Conservation (phyloP, 2,797 vertebrate genomes). For the Ctenopoma multispine region DNA sequence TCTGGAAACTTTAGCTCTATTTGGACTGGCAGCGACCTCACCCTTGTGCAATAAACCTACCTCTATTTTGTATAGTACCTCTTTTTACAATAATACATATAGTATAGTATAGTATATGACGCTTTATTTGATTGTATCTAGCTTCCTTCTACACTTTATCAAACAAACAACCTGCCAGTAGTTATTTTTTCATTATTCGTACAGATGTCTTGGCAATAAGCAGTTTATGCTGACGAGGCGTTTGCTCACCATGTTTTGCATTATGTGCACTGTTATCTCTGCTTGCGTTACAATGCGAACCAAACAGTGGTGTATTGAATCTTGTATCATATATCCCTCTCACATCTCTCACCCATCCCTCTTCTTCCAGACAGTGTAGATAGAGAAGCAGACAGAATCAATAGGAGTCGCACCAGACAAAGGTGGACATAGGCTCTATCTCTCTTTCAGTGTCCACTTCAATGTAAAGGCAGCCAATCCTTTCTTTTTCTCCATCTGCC, state of each 20-base stretch:
- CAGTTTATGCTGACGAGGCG: background rate
- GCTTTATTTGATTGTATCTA: background rate
- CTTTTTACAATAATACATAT: background rate
- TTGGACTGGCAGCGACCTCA: conserved; percentile 28
- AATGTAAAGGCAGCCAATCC: background rate
- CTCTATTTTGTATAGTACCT: background rate
- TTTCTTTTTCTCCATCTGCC: background rate
- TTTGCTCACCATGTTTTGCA: background rate
- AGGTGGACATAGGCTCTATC: conserved; percentile 24
- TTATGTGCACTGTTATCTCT: background rate
- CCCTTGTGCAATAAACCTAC: conserved; percentile 22
- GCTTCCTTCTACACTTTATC: background rate
- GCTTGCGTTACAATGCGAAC: background rate
- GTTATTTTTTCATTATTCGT: background rate
- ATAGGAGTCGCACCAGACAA: conserved; percentile 48
- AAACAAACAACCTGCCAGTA: background rate
- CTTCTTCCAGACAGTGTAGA: conserved; percentile 32
- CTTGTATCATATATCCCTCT: conserved; percentile 25
- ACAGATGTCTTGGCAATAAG: background rate
- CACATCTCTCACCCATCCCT: conserved; percentile 5
- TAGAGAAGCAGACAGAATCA: conserved; percentile 56
- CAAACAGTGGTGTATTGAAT: background rate
- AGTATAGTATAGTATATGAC: background rate
- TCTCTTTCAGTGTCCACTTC: background rate
- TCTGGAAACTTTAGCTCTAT: conserved; percentile 30